Evolutionary conservation across 37 sponge, comb jelly and placozoan genomes (phyloP), one percentile per base, ranked within the genome.

Genomic region (Hexactinellida sp.): DNA sequence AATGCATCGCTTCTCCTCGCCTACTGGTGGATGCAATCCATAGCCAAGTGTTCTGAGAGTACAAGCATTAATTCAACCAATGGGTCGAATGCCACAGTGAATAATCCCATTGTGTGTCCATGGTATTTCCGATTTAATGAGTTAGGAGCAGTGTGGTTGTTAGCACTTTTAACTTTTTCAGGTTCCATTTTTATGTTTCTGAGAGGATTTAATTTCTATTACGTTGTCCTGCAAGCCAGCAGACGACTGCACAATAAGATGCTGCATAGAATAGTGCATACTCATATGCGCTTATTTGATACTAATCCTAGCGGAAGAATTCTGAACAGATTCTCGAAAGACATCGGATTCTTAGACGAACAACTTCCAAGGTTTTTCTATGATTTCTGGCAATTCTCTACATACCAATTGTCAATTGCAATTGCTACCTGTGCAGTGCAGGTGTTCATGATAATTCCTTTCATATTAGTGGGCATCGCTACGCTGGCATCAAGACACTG

Each of bases 301-400:
- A 89, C 89, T 19, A 89, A 82, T n/a, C 89, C 89, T n/a, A 37
- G 71, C 0, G 89, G 89, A 28, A 36, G 89, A n/a, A 87, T 89
- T 24, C 38, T 89, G 7, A 89, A 89, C 71, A 37, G 89, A 1
- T 89, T 89, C 71, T 87, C 86, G 0, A 89, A 89, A 85, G 89
- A 89, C 38, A 89, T 88, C 54, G 71, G 83, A 38, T 83, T 84
- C 19, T 38, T 89, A 21, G 90, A 89, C 55, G 90, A 84, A 41
- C 82, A 35, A 10, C 34, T 89, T 25, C 90, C 90, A 10, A 37
- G 23, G 1, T 39, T 84, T 1, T 38, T 89, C 38, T 83, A 84
- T 16, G 52, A 52, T 23, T 76, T 88, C 88, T 23, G 71, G 52
- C 36, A 51, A 9, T 54, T 36, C 55, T 1, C 82, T 24, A 63